phyloP scores from a whole-genome alignment of 2,113 vertebrate genomes.

The Hylia prasina region DNA sequence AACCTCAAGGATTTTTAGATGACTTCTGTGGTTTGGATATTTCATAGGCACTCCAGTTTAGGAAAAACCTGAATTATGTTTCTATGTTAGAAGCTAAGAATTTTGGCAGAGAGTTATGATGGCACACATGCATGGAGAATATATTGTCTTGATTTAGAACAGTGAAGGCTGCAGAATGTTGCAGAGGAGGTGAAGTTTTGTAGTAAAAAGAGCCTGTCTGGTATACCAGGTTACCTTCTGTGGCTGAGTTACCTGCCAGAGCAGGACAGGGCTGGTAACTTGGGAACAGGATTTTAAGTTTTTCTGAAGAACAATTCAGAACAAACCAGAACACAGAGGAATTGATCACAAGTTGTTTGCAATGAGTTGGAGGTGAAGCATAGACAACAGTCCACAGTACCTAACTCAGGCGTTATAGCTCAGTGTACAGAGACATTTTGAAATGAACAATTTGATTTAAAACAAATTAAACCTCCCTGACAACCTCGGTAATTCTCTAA shows the following conservation, averaged over 20 bases:
- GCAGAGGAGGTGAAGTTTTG: not conserved
- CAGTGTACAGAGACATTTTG: not conserved
- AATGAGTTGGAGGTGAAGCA: not conserved
- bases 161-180: not conserved
- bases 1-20: not conserved
- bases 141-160: not conserved
- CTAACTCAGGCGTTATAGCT: not conserved
- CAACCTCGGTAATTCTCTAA: not conserved
- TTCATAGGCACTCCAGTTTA: not conserved
- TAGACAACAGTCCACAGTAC: accelerated
- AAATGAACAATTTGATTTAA: not conserved
- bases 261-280: not conserved
- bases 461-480: not conserved
- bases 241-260: not conserved
- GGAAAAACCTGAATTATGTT: not conserved
- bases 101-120: not conserved
- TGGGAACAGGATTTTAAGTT: not conserved
- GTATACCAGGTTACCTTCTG: not conserved
- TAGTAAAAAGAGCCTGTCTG: not conserved
- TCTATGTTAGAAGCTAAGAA: not conserved
- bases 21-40: not conserved
- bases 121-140: accelerated
- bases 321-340: not conserved
- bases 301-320: not conserved
- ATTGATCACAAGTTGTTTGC: not conserved